phyloP scores from a whole-genome alignment of 2,797 vertebrate species.

The Pseudochirops cupreus region DNA sequence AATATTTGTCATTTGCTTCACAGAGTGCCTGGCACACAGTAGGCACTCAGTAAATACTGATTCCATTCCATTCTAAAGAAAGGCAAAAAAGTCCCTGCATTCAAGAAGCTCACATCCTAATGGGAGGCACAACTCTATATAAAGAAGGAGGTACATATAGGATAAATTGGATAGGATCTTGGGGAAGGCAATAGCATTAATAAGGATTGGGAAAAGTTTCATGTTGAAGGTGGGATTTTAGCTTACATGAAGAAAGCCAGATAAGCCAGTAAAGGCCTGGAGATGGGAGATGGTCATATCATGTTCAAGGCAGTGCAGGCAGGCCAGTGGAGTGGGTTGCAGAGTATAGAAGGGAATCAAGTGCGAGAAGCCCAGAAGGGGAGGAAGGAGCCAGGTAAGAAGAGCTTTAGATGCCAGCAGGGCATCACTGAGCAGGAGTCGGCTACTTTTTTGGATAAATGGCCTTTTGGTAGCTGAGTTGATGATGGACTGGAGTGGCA shows the following conservation, averaged over 20 bases:
- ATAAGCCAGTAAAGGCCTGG: background rate
- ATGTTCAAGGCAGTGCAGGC: background rate
- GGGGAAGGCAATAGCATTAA: background rate
- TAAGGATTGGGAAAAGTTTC: background rate
- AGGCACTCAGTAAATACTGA: background rate
- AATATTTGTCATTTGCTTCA: background rate
- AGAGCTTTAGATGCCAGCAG: background rate
- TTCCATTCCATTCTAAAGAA: background rate
- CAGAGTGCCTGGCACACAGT: background rate
- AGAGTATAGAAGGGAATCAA: background rate
- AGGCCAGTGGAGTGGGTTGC: background rate
- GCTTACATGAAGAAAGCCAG: background rate
- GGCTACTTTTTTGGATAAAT: background rate
- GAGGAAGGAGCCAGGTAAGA: background rate
- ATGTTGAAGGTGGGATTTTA: background rate
- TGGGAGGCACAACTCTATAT: background rate
- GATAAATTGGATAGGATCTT: background rate
- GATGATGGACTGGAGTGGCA: background rate
- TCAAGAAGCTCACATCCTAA: background rate
- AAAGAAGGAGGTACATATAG: background rate
- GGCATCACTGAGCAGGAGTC: background rate
- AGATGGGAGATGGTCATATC: background rate
- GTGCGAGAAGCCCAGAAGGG: background rate
- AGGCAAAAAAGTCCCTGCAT: background rate
- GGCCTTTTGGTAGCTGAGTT: background rate